These are phyloP conservation scores for Cavia aperea DNA, from an alignment of 2,113 vertebrate species.

Conservation along the genomic window DNA sequence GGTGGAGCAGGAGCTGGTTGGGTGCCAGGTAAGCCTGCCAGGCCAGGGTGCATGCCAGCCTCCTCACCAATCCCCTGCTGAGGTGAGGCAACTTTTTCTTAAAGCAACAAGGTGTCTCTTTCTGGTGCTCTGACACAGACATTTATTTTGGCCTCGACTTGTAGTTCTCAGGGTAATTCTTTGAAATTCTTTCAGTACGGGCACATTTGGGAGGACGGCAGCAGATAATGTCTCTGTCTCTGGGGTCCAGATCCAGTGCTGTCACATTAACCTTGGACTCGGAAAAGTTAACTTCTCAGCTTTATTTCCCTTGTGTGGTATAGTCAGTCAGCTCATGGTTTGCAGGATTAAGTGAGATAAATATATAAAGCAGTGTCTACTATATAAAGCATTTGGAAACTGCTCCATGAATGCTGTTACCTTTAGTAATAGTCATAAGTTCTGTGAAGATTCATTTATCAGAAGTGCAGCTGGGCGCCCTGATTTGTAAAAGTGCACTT, in stretches of 20 bases:
- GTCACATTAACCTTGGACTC: background rate
- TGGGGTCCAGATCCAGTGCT: background rate
- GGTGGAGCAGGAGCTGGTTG: conserved; percentile 84
- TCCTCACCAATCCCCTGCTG: conserved; percentile 11
- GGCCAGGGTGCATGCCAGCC: conserved; percentile 50
- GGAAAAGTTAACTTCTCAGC: background rate
- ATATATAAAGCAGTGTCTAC: background rate
- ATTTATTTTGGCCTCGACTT: background rate
- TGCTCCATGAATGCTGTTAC: background rate
- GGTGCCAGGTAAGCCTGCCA: conserved; percentile 85
- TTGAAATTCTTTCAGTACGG: background rate
- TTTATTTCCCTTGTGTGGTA: background rate
- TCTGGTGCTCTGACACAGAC: background rate
- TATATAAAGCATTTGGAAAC: background rate
- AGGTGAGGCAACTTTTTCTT: background rate
- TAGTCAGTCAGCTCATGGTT: background rate
- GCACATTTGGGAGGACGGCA: background rate
- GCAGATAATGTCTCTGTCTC: background rate
- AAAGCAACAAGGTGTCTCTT: background rate
- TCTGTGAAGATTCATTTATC: background rate
- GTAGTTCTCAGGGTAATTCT: background rate
- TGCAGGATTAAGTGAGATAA: background rate
- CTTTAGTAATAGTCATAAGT: background rate
- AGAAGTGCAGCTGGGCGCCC: background rate
- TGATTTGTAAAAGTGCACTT: background rate